Evolutionary conservation across 2,888 invertebrate genomes (phyloP), one percentile per base, ranked within the genome.

Genomic region (Leuctra nigra): DNA sequence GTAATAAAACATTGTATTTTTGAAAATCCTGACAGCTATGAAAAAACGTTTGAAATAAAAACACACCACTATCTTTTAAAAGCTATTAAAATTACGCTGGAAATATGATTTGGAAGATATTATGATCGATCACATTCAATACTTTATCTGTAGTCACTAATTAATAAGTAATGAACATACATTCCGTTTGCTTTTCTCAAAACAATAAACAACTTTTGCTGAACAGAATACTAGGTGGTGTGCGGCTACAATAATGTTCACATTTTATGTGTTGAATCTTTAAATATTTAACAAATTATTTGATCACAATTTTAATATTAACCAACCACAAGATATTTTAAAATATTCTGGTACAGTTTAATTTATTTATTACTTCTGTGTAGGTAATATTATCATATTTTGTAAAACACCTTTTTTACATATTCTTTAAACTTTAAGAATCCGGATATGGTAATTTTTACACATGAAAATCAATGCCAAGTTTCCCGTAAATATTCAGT

Each of bases 91-190:
- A 33, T 50, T 50, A 50, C n/a, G n/a, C 35, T 50, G 33, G 50
- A 50, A 50, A 50, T 50, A 50, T 35, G 33, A 50, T 35, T 25
- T 50, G 50, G 50, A 50, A 50, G 50, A 50, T 50, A 50, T 50
- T 35, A 50, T 33, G 50, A 50, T 50, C 50, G 35, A 33, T 35
- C 35, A 33, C 50, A 50, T 50, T 33, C 33, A 18, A 16, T 41
- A 41, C n/a, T n/a, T n/a, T n/a, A n/a, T n/a, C n/a, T n/a, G n/a
- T n/a, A 41, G 20, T 50, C 50, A 18, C 35, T 33, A 16, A 50
- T 50, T 50, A 50, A 50, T 50, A 50, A 33, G 35, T 50, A 18
- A 50, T 33, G 23, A 50, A 50, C 35, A 50, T 50, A 35, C 50
- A 50, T 33, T 41, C 18, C 11, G 3, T 41, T 41, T 29, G 11